Conservation (phyloP, 2,113 vertebrate species). For the Siniperca knerii region DNA sequence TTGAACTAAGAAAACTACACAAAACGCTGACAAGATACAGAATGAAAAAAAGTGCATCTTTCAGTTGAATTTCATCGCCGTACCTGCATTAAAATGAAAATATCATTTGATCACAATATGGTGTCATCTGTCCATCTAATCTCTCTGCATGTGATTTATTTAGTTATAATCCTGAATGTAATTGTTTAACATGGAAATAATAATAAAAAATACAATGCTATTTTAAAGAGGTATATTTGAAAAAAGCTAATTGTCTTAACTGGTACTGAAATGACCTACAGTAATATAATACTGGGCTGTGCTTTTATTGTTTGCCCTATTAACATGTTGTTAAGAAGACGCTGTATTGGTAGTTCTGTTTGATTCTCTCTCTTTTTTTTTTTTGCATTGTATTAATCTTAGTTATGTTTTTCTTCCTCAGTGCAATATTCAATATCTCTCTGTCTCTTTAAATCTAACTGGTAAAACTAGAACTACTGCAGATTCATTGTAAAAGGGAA, state of each 20-base stretch:
- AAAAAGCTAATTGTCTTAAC: constrained; percentile 88
- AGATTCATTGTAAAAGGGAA: constrained; percentile 89
- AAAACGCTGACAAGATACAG: constrained; percentile 51
- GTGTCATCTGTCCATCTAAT: constrained; percentile 87
- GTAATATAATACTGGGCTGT: constrained; percentile 86
- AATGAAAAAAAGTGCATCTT: constrained; percentile 60
- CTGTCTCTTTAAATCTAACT: constrained; percentile 83
- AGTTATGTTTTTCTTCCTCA: constrained; percentile 82
- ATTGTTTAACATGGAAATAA: constrained; percentile 87
- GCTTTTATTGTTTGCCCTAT: constrained; percentile 87
- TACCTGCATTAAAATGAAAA: constrained; percentile 57
- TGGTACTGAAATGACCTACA: constrained; percentile 87
- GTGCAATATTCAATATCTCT: constrained; percentile 87
- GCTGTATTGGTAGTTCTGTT: constrained; percentile 84
- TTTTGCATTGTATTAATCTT: constrained; percentile 85
- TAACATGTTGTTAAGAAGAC: constrained; percentile 86
- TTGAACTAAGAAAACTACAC: constrained; percentile 32
- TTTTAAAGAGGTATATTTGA: constrained; percentile 86
- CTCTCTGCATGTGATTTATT: constrained; percentile 92
- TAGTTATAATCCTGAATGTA: constrained; percentile 91
- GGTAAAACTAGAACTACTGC: constrained; percentile 85
- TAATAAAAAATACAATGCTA: constrained; percentile 78
- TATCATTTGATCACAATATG: constrained; percentile 68
- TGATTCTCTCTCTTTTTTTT: constrained; percentile 53
- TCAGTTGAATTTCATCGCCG: constrained; percentile 59